Base-by-base conservation (phyloP, 2,888 invertebrate genomes). In the Tipula vernalis region DNA sequence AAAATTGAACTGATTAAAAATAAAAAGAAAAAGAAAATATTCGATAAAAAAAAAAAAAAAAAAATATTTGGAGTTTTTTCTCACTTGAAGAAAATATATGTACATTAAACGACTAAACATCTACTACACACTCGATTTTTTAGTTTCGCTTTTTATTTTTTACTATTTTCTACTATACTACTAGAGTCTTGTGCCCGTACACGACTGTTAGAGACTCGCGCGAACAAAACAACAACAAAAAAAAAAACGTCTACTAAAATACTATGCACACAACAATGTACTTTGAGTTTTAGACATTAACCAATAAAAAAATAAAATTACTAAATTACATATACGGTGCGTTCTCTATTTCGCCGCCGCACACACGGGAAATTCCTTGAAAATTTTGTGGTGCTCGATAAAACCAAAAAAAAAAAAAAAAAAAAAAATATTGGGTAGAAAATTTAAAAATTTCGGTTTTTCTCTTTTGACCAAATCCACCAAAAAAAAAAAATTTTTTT, bases 1-100 rank as follows among this genome's bases (percentile, higher is more conserved):
- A 71, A 71, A 71, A 71, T 71, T 71, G 71, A 71, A 71, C 71
- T 71, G 71, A 71, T 71, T 71, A 71, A 71, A 71, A 71, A 71
- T 3, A 71, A 71, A 71, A 71, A 71, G 39, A 57, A 57, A 28
- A 71, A 71, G 28, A 71, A 71, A 71, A 71, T 71, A 71, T 71
- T 71, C 71, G 71, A 51, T 51, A 51, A n/a, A 71, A 71, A 28
- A 71, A 18, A 18, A 28, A 28, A 71, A 18, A 71, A 71, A 6
- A 71, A 51, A 51, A 28, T 8, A 28, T 71, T 57, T 71, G 71
- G 71, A 71, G 8, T 71, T 71, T 71, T 71, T 71, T 71, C 71
- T 71, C 71, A 71, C 71, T 71, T 71, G 71, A 71, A 28, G 71
- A 71, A 71, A 71, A 71, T 71, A 28, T 28, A 71, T 71, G 71